Evolutionary conservation across 2,113 vertebrate species (phyloP).

Genomic region (Gymnorhina tibicen): DNA sequence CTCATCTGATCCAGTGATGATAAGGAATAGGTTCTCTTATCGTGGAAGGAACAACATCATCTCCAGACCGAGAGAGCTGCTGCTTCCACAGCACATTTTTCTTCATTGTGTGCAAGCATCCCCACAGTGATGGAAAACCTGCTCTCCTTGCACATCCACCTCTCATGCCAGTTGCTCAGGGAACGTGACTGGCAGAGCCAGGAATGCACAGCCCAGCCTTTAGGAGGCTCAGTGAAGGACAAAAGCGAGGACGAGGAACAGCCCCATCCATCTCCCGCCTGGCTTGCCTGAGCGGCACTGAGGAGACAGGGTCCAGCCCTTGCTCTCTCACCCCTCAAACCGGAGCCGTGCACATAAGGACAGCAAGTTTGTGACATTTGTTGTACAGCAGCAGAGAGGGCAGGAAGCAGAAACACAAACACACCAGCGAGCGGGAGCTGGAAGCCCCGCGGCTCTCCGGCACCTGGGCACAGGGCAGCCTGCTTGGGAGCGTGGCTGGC

Average conservation of each 20-base stretch:
- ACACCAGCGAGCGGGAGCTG: fast-evolving
- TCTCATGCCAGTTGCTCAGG: not conserved
- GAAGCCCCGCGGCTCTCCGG: not conserved
- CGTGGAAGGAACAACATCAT: not conserved
- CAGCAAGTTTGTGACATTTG: not conserved
- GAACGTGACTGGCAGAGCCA: not conserved
- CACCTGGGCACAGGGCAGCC: not conserved
- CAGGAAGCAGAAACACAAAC: not conserved
- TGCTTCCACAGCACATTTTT: not conserved
- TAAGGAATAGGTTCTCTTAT: not conserved
- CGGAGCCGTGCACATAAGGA: fast-evolving
- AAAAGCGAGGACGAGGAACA: not conserved
- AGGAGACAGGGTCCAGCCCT: not conserved
- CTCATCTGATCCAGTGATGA: not conserved
- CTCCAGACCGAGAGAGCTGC: not conserved
- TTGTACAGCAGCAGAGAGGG: not conserved
- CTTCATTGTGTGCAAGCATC: not conserved
- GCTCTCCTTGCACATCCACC: not conserved
- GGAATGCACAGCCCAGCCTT: not conserved
- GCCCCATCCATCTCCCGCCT: not conserved
- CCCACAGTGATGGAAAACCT: not conserved
- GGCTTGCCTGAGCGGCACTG: fast-evolving
- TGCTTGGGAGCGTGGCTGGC: not conserved
- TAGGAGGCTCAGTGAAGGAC: not conserved
- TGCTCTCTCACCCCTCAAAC: not conserved